Conservation (phyloP, 2,888 invertebrate genomes). For the Zygothrica quintamaculata region DNA sequence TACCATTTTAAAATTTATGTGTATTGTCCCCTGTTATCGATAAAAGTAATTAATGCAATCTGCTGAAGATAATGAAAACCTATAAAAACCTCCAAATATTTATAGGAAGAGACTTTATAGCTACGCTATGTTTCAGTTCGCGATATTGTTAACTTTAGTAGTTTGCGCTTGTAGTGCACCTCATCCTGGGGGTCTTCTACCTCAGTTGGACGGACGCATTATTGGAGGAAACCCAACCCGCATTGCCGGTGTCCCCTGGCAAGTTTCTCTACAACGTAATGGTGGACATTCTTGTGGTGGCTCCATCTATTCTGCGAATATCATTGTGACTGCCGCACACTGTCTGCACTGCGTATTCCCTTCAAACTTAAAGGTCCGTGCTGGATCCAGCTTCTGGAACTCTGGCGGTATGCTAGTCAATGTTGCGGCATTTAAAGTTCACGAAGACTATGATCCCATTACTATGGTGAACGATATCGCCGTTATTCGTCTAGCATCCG, state of each 20-base stretch:
- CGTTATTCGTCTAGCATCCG: background rate
- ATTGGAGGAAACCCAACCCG: constrained; percentile 8
- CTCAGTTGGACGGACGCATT: constrained; percentile 8
- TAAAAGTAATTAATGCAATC: no score
- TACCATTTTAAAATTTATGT: no score
- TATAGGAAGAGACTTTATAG: no score
- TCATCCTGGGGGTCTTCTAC: no score
- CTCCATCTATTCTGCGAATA: constrained; percentile 12
- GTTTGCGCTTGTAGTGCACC: no score
- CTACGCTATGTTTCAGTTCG: no score
- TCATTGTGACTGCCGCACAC: constrained; percentile 34
- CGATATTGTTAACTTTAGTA: no score
- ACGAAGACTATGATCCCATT: background rate
- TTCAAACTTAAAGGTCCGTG: background rate
- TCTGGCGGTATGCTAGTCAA: background rate
- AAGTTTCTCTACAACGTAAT: constrained; percentile 23
- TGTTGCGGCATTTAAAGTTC: background rate
- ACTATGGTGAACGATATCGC: constrained; percentile 15
- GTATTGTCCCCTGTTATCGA: no score
- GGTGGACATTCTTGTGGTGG: constrained; percentile 26
- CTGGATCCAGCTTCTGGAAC: background rate
- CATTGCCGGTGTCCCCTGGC: constrained; percentile 18
- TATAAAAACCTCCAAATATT: no score
- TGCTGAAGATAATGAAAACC: no score
- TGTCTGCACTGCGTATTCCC: background rate